Conservation (phyloP, 2,113 vertebrate species). For the Connochaetes taurinus region DNA sequence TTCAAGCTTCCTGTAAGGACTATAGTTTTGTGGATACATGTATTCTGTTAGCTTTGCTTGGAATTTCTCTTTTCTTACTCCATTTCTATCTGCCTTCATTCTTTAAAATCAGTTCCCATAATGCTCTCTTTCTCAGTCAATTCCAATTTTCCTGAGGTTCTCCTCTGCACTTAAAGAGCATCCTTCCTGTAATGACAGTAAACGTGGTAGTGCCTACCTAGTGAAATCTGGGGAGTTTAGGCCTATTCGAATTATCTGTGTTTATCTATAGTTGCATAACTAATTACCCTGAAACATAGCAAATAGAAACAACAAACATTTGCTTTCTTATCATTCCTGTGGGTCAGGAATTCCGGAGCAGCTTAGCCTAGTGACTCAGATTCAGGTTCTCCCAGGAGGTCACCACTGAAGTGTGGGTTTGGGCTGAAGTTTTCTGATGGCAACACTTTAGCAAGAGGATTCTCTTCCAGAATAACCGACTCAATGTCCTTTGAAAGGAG, state of each 20-base stretch:
- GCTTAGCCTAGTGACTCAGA: background rate
- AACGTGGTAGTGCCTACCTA: background rate
- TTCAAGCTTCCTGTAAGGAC: background rate
- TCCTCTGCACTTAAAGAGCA: background rate
- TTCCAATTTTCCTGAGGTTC: background rate
- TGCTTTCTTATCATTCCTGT: background rate
- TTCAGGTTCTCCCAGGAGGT: background rate
- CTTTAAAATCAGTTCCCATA: background rate
- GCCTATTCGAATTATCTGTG: background rate
- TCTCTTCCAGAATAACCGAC: background rate
- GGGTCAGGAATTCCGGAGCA: background rate
- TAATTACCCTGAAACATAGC: background rate
- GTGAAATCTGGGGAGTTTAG: background rate
- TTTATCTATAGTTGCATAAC: background rate
- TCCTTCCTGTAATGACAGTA: background rate
- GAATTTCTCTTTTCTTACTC: background rate
- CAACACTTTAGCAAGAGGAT: background rate
- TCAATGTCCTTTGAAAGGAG: background rate
- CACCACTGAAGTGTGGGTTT: background rate
- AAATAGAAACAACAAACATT: background rate
- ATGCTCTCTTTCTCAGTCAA: background rate
- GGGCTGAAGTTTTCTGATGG: background rate
- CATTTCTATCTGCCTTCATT: background rate
- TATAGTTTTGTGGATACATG: background rate
- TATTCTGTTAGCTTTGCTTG: background rate